Evolutionary conservation across 2,113 vertebrate species (phyloP).

Genomic region (Stomatorhinus ivindoensis): DNA sequence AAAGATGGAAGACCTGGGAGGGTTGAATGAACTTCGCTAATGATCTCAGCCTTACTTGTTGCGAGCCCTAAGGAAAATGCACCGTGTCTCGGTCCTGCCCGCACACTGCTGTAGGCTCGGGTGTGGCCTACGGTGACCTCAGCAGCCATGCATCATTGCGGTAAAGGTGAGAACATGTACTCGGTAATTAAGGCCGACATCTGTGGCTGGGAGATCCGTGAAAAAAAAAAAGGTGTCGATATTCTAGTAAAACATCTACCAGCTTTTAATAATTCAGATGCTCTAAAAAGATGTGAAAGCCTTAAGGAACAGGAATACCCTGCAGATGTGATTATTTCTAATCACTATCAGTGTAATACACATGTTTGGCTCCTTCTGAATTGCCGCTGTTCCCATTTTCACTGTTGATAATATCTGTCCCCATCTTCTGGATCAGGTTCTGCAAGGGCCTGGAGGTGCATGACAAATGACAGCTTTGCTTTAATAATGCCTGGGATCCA

Average conservation of each 20-base stretch:
- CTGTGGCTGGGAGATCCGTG: background rate
- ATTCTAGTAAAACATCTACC: background rate
- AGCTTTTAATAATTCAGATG: constrained; percentile 10
- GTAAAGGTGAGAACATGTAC: background rate
- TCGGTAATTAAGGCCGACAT: background rate
- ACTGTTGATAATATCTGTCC: constrained; percentile 3
- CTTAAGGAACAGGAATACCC: constrained; percentile 6
- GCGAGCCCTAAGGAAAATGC: background rate
- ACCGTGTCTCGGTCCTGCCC: background rate
- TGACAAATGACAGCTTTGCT: background rate
- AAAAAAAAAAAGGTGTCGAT: background rate
- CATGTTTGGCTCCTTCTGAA: background rate
- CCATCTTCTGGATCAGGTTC: background rate
- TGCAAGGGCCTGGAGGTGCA: background rate
- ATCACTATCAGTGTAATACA: background rate
- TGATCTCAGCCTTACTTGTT: constrained; percentile 3
- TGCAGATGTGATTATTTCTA: constrained; percentile 8
- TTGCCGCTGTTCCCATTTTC: background rate
- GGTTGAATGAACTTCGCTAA: background rate
- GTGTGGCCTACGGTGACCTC: background rate
- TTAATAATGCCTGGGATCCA: background rate
- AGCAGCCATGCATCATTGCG: background rate
- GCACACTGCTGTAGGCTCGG: too few relatives aligned
- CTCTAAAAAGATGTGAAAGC: background rate
- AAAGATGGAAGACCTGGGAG: background rate